Base-by-base conservation (phyloP, 2,797 vertebrate species). In the Smutsia temminckii region DNA sequence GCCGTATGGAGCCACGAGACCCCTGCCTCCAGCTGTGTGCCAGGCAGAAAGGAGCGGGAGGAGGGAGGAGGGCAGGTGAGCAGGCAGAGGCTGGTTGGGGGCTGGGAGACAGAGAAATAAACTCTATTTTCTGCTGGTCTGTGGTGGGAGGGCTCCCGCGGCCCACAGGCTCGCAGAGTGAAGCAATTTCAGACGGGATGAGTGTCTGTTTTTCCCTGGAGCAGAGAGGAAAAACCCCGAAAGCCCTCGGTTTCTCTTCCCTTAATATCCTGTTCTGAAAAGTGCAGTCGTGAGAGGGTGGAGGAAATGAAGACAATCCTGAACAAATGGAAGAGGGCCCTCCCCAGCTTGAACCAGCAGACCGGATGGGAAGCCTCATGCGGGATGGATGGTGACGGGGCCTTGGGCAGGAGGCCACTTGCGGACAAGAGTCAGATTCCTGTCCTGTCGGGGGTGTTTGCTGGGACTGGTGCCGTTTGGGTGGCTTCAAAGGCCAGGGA, bases 141-240 rank as follows among this genome's bases (percentile, higher is more conserved):
- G 97, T 98, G 98, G 98, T 92, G 85, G 97, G 98, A 98, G 98
- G 98, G 97, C 98, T 97, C 98, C 98, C n/a, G 34, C 81, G 97
- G 98, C 98, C 98, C 98, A 97, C 97, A 96, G 96, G 98, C 97
- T 5, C 94, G 51, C 89, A 0, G 97, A 98, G 97, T 97, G 97
- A 98, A 98, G 98, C 98, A 98, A 98, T 98, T 98, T 98, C 98
- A 98, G 98, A 97, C 66, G 98, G 98, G 98, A 97, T 97, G 98
- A 98, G 98, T 98, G 98, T 97, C 98, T 98, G 97, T 95, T 98
- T 98, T 97, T 98, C 98, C 98, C 98, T 98, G 97, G 98, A 98
- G 98, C 96, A 21, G 96, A 98, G 98, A 93, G 97, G 97, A 95
- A 97, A 98, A 98, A 98, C 97, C 94, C 97, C 97, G 97, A 97